phyloP scores from a whole-genome alignment of 2,113 vertebrate species.

The Anarhynchus alexandrinus region DNA sequence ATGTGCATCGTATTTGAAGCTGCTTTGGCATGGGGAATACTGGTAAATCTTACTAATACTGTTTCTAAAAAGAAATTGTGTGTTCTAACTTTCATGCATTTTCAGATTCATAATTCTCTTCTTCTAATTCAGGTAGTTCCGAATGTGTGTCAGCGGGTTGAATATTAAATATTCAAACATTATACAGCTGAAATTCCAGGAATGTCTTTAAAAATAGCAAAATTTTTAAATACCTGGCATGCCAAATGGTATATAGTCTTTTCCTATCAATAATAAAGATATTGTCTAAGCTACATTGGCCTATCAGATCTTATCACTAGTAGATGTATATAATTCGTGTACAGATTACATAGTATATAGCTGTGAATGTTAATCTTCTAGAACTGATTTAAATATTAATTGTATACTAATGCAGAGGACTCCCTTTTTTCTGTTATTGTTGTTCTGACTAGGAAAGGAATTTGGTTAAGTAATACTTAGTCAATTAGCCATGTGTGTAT shows the following conservation, averaged over 20 bases:
- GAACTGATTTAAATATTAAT: slow-evolving; percentile 23
- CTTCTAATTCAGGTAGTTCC: not conserved
- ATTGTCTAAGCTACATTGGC: not conserved
- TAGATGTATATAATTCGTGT: not conserved
- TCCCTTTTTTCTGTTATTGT: not conserved
- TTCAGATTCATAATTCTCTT: not conserved
- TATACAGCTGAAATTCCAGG: not conserved
- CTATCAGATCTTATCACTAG: not conserved
- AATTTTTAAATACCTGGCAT: not conserved
- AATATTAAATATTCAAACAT: not conserved
- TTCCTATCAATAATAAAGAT: not conserved
- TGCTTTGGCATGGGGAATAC: not conserved
- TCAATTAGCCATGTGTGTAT: not conserved
- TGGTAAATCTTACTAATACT: not conserved
- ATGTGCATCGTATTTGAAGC: not conserved
- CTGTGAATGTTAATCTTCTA: not conserved
- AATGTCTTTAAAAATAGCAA: not conserved
- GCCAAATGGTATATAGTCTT: not conserved
- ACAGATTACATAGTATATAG: not conserved
- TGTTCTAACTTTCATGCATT: not conserved
- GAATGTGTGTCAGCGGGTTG: not conserved
- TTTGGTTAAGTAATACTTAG: slow-evolving; percentile 8
- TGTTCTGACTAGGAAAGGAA: slow-evolving; percentile 1
- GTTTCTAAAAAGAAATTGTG: not conserved
- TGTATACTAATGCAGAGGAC: not conserved